Evolutionary conservation across 2,797 vertebrate genomes (phyloP).

Genomic region (Allobates femoralis): DNA sequence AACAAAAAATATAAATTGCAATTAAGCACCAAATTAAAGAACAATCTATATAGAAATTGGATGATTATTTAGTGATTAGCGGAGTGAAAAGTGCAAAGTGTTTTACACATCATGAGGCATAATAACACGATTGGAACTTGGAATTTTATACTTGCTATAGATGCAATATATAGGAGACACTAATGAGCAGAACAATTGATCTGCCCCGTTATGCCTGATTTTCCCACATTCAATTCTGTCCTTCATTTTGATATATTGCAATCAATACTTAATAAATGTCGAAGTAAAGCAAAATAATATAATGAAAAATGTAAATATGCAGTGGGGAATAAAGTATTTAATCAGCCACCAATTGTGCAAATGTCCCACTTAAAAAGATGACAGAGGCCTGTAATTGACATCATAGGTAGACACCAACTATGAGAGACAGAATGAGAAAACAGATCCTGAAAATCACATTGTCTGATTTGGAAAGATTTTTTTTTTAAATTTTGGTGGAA

Average conservation of each 20-base stretch:
- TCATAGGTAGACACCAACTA: too few species aligned
- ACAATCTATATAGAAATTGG: neutral
- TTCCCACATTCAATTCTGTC: neutral
- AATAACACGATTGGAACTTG: neutral
- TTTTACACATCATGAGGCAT: neutral
- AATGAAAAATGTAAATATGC: too few species aligned
- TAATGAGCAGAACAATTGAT: neutral
- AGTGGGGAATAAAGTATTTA: too few species aligned
- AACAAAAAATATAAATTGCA: neutral
- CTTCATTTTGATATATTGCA: neutral
- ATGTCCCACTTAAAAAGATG: too few species aligned
- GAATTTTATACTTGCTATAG: neutral
- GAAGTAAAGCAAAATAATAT: neutral
- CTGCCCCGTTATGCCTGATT: neutral
- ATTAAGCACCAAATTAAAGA: constrained; percentile 10
- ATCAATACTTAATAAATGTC: neutral
- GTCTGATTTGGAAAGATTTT: too few species aligned
- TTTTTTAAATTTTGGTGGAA: too few species aligned
- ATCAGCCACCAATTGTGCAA: too few species aligned
- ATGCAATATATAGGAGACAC: neutral
- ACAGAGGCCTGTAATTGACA: too few species aligned
- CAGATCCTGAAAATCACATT: too few species aligned
- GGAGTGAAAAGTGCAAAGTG: neutral
- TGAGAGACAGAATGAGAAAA: too few species aligned
- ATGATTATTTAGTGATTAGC: constrained; percentile 1